A percentile compares a stretch with the other conserved stretches of the same genome.
Conservation (phyloP, 2,113 vertebrate genomes). For the Rhea americana region DNA sequence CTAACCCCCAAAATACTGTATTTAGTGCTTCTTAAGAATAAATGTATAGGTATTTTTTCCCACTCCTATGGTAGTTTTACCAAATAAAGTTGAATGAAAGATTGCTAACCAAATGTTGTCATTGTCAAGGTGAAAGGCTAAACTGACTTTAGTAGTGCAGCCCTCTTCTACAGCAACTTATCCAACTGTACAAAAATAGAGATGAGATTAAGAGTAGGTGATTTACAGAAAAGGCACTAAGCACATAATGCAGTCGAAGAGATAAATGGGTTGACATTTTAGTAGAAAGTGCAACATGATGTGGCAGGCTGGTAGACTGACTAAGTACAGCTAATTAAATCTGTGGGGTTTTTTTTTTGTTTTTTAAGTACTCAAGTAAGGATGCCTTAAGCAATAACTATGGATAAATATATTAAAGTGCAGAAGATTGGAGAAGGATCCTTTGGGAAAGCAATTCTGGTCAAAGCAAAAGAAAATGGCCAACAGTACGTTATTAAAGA, state of each 20-base stretch:
- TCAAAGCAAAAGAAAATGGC: conserved; percentile 88
- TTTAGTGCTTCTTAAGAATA: neutral
- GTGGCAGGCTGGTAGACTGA: neutral
- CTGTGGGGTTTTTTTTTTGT: neutral
- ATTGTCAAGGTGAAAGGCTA: neutral
- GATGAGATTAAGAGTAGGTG: neutral
- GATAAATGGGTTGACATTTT: neutral
- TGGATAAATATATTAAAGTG: conserved; percentile 94
- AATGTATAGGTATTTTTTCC: neutral
- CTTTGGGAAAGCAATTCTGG: conserved; percentile 95
- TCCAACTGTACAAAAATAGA: neutral
- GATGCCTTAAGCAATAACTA: conserved; percentile 77
- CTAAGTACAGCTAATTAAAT: neutral
- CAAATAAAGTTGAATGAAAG: neutral
- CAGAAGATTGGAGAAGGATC: conserved; percentile 97
- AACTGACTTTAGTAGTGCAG: neutral
- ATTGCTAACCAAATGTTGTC: neutral
- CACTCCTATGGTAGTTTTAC: fast-evolving
- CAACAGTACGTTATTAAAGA: conserved; percentile 98
- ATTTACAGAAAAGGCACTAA: neutral
- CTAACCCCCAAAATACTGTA: neutral
- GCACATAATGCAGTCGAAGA: neutral
- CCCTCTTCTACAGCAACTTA: neutral
- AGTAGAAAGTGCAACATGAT: fast-evolving
- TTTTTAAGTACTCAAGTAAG: conserved; percentile 73